Evolutionary conservation across 2,113 vertebrate genomes (phyloP).

Genomic region (Papio anubis): DNA sequence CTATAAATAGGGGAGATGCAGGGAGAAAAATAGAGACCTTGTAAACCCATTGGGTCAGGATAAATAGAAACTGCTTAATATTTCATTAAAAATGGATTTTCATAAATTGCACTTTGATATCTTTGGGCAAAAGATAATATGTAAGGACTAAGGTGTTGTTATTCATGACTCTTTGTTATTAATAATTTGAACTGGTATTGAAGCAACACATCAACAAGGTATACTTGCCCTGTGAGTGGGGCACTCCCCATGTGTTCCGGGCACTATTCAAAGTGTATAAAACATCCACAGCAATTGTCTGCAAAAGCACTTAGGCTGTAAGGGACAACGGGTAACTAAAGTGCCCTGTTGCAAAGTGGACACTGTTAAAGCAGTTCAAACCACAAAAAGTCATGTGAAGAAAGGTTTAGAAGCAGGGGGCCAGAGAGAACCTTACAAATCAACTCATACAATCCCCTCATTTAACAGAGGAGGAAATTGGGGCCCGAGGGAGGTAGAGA

Average conservation of each 20-base stretch:
- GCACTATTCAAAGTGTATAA: not conserved
- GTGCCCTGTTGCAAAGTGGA: not conserved
- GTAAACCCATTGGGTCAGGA: slow-evolving; percentile 70
- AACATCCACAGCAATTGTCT: not conserved
- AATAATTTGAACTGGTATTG: slow-evolving; percentile 73
- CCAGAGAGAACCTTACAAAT: not conserved
- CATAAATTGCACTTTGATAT: slow-evolving; percentile 73
- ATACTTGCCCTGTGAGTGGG: not conserved
- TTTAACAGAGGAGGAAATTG: slow-evolving; percentile 7
- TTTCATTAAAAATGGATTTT: slow-evolving; percentile 80
- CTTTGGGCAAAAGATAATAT: slow-evolving; percentile 52
- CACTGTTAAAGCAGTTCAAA: not conserved
- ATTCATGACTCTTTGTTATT: slow-evolving; percentile 71
- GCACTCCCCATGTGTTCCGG: not conserved
- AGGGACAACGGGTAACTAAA: not conserved
- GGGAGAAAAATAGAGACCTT: slow-evolving; percentile 69
- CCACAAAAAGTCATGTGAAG: not conserved
- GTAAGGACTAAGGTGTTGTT: slow-evolving; percentile 58
- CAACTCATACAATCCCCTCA: not conserved
- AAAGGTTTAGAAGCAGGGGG: not conserved
- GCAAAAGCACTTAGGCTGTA: not conserved
- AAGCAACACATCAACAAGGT: slow-evolving; percentile 55
- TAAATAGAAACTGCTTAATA: slow-evolving; percentile 78
- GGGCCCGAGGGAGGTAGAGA: not conserved
- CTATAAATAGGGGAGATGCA: slow-evolving; percentile 74